Conservation (phyloP, 2,888 invertebrate species). For the Dorcus hopei region DNA sequence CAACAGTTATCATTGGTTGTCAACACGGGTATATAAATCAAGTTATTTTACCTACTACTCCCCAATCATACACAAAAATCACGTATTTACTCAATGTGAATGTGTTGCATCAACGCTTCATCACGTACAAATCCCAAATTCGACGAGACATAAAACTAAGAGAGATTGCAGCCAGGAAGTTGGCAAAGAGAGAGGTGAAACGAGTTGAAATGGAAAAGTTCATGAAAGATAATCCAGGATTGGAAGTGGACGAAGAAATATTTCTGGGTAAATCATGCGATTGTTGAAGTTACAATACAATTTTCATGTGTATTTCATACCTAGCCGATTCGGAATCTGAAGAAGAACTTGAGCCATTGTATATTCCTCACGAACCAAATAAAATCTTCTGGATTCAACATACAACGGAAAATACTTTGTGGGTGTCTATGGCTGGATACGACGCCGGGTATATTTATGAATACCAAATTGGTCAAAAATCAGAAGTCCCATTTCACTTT, state of each 20-base stretch:
- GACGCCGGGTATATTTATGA: conserved; percentile 69
- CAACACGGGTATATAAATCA: conserved; percentile 55
- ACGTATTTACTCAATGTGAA: conserved; percentile 48
- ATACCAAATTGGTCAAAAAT: conserved; percentile 50
- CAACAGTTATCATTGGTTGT: conserved; percentile 56
- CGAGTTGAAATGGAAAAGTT: conserved; percentile 58
- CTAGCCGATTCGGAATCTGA: conserved; percentile 57
- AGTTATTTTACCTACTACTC: conserved; percentile 49
- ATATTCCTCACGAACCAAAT: conserved; percentile 58
- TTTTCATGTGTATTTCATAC: background rate
- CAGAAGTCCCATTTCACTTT: conserved; percentile 47
- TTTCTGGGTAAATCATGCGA: conserved; percentile 55
- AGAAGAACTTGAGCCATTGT: conserved; percentile 54
- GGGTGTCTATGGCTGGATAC: conserved; percentile 62
- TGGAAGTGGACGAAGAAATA: conserved; percentile 59
- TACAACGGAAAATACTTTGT: conserved; percentile 52
- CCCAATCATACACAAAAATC: conserved; percentile 48
- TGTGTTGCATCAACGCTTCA: conserved; percentile 51
- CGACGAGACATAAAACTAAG: conserved; percentile 57
- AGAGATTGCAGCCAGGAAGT: conserved; percentile 54
- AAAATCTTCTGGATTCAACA: conserved; percentile 58
- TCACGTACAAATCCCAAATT: conserved; percentile 60
- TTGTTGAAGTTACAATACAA: background rate
- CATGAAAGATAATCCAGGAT: conserved; percentile 56
- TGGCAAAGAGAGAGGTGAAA: conserved; percentile 53